phyloP scores from a whole-genome alignment of 2,113 vertebrate genomes.

The Orycteropus afer region DNA sequence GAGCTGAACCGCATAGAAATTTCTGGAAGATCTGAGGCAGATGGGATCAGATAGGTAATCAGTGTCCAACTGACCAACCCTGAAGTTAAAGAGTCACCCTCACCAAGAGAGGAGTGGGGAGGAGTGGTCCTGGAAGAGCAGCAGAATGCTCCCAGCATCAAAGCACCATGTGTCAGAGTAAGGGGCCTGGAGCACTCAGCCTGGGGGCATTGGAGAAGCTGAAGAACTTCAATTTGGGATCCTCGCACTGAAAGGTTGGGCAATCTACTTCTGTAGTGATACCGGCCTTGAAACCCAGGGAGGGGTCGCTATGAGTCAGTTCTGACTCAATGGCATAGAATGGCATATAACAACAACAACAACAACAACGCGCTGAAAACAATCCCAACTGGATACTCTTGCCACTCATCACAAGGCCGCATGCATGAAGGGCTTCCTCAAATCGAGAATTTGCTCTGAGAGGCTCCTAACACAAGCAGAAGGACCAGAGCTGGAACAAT shows the following conservation, averaged over 20 bases:
- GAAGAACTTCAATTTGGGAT: neutral
- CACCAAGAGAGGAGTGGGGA: accelerated
- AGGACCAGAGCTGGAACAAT: too few relatives aligned
- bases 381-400: too few relatives aligned
- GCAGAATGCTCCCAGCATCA: neutral
- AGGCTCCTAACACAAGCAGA: too few relatives aligned
- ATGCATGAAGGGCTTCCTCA: too few relatives aligned
- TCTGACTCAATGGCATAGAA: too few relatives aligned
- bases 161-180: too few relatives aligned
- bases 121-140: neutral
- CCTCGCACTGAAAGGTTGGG: neutral
- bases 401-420: neutral
- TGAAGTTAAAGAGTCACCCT: neutral
- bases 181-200: too few relatives aligned
- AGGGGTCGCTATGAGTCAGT: too few relatives aligned
- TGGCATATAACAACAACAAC: too few relatives aligned
- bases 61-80: neutral
- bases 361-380: too few relatives aligned
- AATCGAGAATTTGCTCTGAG: neutral
- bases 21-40: neutral
- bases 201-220: neutral
- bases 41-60: neutral
- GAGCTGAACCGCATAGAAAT: neutral
- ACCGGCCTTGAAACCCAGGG: too few relatives aligned
- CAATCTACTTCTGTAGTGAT: too few relatives aligned